Base-by-base conservation (phyloP, 2,888 invertebrate genomes). In the Patella pellucida region DNA sequence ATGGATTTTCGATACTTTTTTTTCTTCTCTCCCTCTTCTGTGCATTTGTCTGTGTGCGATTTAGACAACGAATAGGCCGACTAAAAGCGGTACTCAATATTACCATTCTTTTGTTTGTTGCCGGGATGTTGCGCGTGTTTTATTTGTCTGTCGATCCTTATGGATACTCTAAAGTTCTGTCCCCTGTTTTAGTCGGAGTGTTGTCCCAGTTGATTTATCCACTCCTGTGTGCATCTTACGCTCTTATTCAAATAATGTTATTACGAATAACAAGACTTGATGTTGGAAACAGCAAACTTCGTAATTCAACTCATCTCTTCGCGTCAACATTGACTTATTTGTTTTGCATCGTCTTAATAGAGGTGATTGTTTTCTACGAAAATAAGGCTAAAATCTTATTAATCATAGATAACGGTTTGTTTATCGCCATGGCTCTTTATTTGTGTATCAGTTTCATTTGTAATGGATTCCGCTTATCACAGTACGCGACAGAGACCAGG, bases 61-160 rank as follows among this genome's bases (percentile, higher is more conserved):
- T 93, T 82, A 92, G 93, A 84, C 92, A 93, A 74, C 73, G 82
- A 52, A 76, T 80, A 19, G 69, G 68, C 19, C 91, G 91, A 79
- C 91, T 93, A 77, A 93, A 92, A 73, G 92, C 92, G 83, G 92
- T 93, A 92, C 91, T 92, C 67, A 92, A 93, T 73, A 93, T 93
- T 87, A 93, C 93, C 85, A 91, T 92, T 79, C 92, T 93, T 85
- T 89, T 93, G 51, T 92, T 93, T 83, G 85, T 93, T 19, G 89
- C 93, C 73, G 93, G 93, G 56, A 87, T 91, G 73, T 92, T 92
- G 68, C 91, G 93, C 80, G 92, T 92, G 23, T 88, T 91, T 68
- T 92, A 92, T 75, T 91, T 93, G 76, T 92, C 93, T 86, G 92
- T 93, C 83, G 93, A 93, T 86, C 93, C 93, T 62, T 93, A 93